These are phyloP conservation scores for Plutella xylostella DNA, from an alignment of 2,888 invertebrate genomes.

Conservation along the genomic window DNA sequence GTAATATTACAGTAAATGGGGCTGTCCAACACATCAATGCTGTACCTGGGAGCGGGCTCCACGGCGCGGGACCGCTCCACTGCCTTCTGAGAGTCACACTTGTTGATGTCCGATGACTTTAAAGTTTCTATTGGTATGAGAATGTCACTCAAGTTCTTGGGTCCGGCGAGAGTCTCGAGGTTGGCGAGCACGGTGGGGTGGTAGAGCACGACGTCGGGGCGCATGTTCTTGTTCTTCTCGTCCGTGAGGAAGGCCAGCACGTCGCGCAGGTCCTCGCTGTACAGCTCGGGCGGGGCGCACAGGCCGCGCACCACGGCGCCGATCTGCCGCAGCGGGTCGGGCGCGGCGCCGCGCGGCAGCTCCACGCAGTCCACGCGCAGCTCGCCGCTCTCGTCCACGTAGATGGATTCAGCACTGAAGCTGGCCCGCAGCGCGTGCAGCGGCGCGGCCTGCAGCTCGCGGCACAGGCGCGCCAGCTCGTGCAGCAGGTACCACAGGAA, in stretches of 20 bases:
- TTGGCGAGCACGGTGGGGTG: slow-evolving; percentile 60
- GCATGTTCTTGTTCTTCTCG: slow-evolving; percentile 34
- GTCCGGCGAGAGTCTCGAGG: slow-evolving; percentile 32
- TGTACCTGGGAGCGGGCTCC: slow-evolving; percentile 41
- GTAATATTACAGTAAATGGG: slow-evolving; percentile 51
- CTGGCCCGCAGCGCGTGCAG: slow-evolving; percentile 40
- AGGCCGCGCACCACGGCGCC: slow-evolving; percentile 39
- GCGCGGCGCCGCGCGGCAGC: slow-evolving; percentile 20
- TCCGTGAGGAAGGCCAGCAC: slow-evolving; percentile 46
- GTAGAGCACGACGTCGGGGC: slow-evolving; percentile 51
- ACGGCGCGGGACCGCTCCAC: slow-evolving; percentile 39
- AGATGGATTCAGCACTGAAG: slow-evolving; percentile 37
- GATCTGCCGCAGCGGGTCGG: slow-evolving; percentile 37
- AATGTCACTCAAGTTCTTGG: slow-evolving; percentile 34
- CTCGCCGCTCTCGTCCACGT: slow-evolving; percentile 41
- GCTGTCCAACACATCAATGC: slow-evolving; percentile 31
- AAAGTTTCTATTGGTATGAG: slow-evolving; percentile 29
- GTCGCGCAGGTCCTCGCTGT: slow-evolving; percentile 50
- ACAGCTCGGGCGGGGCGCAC: slow-evolving; percentile 30
- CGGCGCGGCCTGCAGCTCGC: slow-evolving; percentile 33
- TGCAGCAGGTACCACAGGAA: slow-evolving; percentile 55
- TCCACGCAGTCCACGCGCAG: slow-evolving; percentile 54
- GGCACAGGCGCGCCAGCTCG: slow-evolving; percentile 44
- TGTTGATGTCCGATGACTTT: slow-evolving; percentile 32
- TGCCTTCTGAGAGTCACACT: slow-evolving; percentile 58